Conservation (phyloP, 2,888 invertebrate species). For the Quadroppia sp. region DNA sequence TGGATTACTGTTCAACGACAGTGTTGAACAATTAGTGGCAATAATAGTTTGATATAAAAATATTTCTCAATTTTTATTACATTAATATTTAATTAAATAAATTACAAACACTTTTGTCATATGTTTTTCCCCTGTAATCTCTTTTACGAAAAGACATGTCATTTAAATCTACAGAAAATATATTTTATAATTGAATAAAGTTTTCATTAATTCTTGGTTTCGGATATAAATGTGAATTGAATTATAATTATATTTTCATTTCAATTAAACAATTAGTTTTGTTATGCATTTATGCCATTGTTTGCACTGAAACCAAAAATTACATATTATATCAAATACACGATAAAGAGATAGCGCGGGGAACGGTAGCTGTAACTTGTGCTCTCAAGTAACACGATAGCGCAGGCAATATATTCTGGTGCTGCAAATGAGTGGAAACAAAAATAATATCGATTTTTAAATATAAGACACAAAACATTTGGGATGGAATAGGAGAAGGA, state of each 20-base stretch:
- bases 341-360: neutral
- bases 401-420: neutral
- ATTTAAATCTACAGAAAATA: neutral
- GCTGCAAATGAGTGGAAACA: neutral
- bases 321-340: too few species aligned
- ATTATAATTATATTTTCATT: neutral
- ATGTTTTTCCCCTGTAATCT: neutral
- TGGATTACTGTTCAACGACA: neutral
- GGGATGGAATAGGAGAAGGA: neutral
- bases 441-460: neutral
- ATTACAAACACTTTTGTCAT: neutral
- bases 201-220: neutral
- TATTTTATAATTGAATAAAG: neutral
- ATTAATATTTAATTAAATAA: neutral
- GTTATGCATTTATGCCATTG: neutral
- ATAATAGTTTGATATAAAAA: neutral
- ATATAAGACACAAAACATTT: neutral
- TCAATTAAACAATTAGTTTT: slow-evolving; percentile 9
- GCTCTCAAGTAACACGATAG: neutral
- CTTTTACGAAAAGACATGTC: neutral
- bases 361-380: too few species aligned
- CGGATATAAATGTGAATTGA: neutral
- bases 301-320: neutral
- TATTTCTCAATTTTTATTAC: too few species aligned
- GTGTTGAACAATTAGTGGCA: neutral